Evolutionary conservation across 2,888 invertebrate genomes (phyloP), one percentile per base, ranked within the genome.

Genomic region (Rhimphoctona megacephalus): DNA sequence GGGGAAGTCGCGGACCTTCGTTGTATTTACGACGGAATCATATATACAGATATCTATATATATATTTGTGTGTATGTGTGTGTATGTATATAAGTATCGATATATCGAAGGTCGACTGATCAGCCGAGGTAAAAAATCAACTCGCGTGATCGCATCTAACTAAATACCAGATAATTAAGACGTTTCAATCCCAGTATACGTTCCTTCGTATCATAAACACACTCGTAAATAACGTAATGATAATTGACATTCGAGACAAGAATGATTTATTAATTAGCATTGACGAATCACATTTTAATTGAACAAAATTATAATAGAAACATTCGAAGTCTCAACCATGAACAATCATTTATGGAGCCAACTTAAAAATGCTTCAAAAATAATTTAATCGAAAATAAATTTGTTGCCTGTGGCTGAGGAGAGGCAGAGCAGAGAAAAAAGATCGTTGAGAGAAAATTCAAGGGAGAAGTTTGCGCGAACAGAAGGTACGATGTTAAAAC

Each of bases 91-190:
- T 83, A 79, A 70, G 87, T 54, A 77, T 69, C 36, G 79, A 54
- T 74, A 25, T 73, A 64, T 9, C 79, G 70, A 83, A 85, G 69
- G 69, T 43, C 72, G 72, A 57, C 30, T 8, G 61, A 64, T 64
- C 25, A 64, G 22, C 30, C 46, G 30, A 73, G 61, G 52, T 19
- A 49, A 61, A 30, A 52, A 81, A 72, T 33, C 14, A 49, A 79
- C 74, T 74, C 64, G 76, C 57, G 46, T 43, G 49, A 72, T 49
- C 52, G 43, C 66, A 19, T 83, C 72, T 25, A 80, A 33, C 87
- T 73, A 83, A 87, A 85, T 87, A 83, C 83, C 83, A 77, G 88
- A 88, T 90, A 89, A 90, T 90, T 90, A 88, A 91, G 90, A 88
- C 89, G 88, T 89, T 86, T 81, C 67, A 39, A 57, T 70, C 3